These are phyloP conservation scores for Chionodraco myersi DNA, from an alignment of 2,113 vertebrate species.

Conservation along the genomic window DNA sequence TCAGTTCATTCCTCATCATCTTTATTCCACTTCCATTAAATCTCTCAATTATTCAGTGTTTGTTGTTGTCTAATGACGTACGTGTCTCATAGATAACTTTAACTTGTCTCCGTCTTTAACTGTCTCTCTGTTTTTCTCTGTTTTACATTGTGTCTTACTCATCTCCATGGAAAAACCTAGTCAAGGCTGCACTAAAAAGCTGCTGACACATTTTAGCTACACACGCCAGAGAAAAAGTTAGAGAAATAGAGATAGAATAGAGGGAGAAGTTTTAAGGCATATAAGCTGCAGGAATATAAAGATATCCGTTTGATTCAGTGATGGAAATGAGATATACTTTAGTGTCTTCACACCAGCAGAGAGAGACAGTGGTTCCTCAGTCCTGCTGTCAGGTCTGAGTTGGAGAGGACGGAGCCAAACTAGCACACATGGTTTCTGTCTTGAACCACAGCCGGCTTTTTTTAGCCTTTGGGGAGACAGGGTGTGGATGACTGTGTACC, in stretches of 20 bases:
- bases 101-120: background rate
- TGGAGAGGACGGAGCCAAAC: constrained; percentile 25
- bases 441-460: constrained; percentile 72
- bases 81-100: background rate
- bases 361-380: constrained; percentile 45
- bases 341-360: constrained; percentile 21
- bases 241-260: background rate
- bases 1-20: background rate
- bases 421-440: constrained; percentile 49
- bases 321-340: constrained; percentile 5
- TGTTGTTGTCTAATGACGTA: background rate
- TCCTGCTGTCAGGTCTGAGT: constrained; percentile 25
- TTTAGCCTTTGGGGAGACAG: constrained; percentile 74
- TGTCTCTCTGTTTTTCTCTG: background rate
- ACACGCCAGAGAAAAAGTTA: constrained; percentile 8
- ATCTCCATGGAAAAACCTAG: constrained; percentile 53
- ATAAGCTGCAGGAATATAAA: background rate
- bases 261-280: background rate
- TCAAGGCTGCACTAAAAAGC: constrained; percentile 21
- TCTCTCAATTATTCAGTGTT: background rate
- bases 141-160: background rate
- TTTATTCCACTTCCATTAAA: background rate
- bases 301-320: background rate
- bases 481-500: constrained; percentile 72
- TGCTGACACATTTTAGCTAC: constrained; percentile 14